Evolutionary conservation across 2,113 vertebrate species (phyloP), one percentile per base, ranked within the genome.

Genomic region (Numenius arquata): DNA sequence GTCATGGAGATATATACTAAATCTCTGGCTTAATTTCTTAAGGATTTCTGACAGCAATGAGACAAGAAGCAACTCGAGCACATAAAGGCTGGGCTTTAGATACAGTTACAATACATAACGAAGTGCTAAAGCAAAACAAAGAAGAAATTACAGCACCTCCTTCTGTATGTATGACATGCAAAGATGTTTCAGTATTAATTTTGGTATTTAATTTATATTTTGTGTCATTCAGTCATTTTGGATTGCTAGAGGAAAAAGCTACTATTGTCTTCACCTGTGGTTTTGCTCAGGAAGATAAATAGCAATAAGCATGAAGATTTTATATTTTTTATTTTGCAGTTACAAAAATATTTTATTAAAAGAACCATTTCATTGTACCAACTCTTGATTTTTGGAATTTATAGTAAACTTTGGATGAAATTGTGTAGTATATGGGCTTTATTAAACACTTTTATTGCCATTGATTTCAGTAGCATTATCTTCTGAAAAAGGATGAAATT

Each of bases 61-160:
- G 97, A 82, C 98, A 98, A 79, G 98, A 98, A 96, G 98, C 98
- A 55, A 98, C 98, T 55, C 96, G 96, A 22, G 98, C 98, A 73
- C 98, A 98, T 88, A 98, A 98, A 95, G 98, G 98, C 89, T 98
- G 98, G 98, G 98, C 98, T 23, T 96, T 98, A 89, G 98, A 98
- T 95, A 96, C 97, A 0, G 98, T 98, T 62, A 97, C 96, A 58
- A 76, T 98, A 77, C 97, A 98, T 87, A 98, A 98, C 0, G 97
- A 98, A 5, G 97, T 98, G 56, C 92, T 98, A 77, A 97, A 98
- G 78, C 97, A 95, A 86, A 95, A 91, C 80, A 98, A 94, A 88
- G 98, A 98, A 43, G 98, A 98, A 93, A 97, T 98, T 88, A 66
- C 75, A 7, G 29, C 88, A 11, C 67, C 98, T 22, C 98, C 98